phyloP scores from a whole-genome alignment of 2,797 vertebrate species.

The Hoplostethus mediterraneus region DNA sequence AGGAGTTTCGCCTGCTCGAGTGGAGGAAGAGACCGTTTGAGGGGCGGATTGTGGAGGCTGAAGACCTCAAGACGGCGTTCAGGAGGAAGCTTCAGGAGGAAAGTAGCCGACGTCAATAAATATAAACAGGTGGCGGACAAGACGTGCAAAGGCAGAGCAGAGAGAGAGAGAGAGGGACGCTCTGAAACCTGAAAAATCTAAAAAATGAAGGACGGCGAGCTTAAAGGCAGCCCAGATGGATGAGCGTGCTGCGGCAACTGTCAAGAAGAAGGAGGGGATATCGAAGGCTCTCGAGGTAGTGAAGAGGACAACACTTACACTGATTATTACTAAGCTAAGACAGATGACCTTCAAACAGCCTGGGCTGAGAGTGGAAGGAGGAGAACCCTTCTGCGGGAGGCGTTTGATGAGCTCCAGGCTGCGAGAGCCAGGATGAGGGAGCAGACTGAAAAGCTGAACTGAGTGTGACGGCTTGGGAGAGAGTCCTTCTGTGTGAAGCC shows the following conservation, averaged over 20 bases:
- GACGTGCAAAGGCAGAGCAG: constrained; percentile 16
- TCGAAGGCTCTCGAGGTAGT: constrained; percentile 30
- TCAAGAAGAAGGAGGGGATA: constrained; percentile 18
- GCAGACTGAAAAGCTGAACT: constrained; percentile 20
- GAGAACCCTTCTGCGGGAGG: constrained; percentile 16
- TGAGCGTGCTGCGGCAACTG: constrained; percentile 27
- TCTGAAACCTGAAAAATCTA: background rate
- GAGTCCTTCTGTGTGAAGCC: background rate
- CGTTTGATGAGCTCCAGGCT: constrained; percentile 37
- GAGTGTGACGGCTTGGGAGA: background rate
- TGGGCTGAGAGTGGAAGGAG: constrained; percentile 29
- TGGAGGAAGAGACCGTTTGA: constrained; percentile 38
- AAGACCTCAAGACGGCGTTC: constrained; percentile 36
- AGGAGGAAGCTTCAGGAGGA: constrained; percentile 26
- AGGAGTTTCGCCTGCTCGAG: constrained; percentile 43
- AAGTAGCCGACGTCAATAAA: background rate
- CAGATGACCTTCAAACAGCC: constrained; percentile 5
- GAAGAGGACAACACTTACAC: constrained; percentile 25
- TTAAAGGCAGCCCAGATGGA: constrained; percentile 14
- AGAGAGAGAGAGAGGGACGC: constrained; percentile 8
- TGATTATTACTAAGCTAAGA: constrained; percentile 25
- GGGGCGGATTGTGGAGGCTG: constrained; percentile 40
- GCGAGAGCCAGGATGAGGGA: constrained; percentile 19
- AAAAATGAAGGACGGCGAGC: constrained; percentile 14
- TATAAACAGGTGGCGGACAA: background rate